Percentiles rank a stretch among this genome's conserved stretches.
Conservation (phyloP, 1,140 invertebrate species). For the Drosophila azteca region DNA sequence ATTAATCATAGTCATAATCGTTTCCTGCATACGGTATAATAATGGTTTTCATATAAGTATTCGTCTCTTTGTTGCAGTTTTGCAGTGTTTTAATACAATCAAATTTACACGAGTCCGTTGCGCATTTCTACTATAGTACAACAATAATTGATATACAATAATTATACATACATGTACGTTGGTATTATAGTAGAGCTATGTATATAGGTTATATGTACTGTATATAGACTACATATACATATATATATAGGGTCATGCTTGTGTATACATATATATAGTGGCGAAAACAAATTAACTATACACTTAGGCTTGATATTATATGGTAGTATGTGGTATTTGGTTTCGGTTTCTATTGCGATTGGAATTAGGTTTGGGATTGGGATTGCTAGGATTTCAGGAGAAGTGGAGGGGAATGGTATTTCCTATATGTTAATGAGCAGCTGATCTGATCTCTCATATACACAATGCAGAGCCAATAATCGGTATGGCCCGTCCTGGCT, state of each 20-base stretch:
- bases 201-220: slow-evolving; percentile 21
- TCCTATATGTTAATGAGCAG: slow-evolving; percentile 12
- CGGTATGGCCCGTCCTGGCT: too few relatives aligned
- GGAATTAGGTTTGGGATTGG: slow-evolving; percentile 34
- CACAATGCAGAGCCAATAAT: too few relatives aligned
- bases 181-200: slow-evolving; percentile 51
- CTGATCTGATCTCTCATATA: slow-evolving; percentile 13
- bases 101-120: slow-evolving; percentile 75
- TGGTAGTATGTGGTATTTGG: slow-evolving; percentile 20
- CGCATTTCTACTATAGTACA: slow-evolving; percentile 45
- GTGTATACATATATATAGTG: slow-evolving; percentile 49
- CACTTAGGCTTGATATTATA: slow-evolving; percentile 49
- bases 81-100: slow-evolving; percentile 68
- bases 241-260: slow-evolving; percentile 32
- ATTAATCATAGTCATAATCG: slow-evolving; percentile 75
- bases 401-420: slow-evolving; percentile 12
- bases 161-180: slow-evolving; percentile 20
- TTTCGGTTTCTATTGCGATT: slow-evolving; percentile 45
- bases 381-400: slow-evolving; percentile 53
- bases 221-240: slow-evolving; percentile 28
- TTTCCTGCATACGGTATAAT: slow-evolving; percentile 76
- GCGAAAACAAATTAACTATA: slow-evolving; percentile 63
- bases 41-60: slow-evolving; percentile 71
- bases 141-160: slow-evolving; percentile 79
- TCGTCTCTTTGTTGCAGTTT: slow-evolving; percentile 45